These are phyloP conservation scores for Spermophilus dauricus DNA, from an alignment of 2,113 vertebrate genomes.

Conservation along the genomic window DNA sequence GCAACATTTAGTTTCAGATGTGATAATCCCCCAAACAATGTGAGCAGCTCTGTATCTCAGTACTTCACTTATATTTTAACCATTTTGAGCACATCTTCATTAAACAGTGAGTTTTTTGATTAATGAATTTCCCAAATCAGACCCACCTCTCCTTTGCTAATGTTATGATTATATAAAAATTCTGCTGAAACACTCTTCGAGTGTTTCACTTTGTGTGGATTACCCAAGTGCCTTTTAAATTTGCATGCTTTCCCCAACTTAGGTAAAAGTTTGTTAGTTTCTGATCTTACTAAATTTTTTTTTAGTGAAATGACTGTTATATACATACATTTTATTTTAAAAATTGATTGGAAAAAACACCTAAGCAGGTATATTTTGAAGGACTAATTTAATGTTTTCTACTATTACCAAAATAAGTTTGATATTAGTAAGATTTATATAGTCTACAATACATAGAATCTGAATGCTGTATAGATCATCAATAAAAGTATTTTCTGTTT, in stretches of 20 bases:
- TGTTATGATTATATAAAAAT: neutral
- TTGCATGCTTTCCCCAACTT: neutral
- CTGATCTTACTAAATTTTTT: neutral
- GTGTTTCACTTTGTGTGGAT: constrained; percentile 19
- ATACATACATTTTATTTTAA: neutral
- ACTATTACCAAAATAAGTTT: constrained; percentile 42
- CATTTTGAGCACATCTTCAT: neutral
- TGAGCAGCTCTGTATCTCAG: neutral
- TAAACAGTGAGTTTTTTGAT: constrained; percentile 36
- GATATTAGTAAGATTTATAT: neutral
- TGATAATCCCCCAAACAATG: neutral
- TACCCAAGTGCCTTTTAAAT: constrained; percentile 29
- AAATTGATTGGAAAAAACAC: neutral
- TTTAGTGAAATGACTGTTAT: neutral
- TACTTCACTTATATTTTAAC: constrained; percentile 20
- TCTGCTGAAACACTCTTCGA: neutral
- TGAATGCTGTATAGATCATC: constrained; percentile 12
- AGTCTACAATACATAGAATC: neutral
- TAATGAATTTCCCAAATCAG: neutral
- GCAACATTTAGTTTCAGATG: neutral
- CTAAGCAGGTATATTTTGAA: constrained; percentile 39
- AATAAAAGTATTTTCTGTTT: constrained; percentile 67
- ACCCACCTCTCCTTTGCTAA: neutral
- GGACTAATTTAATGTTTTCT: constrained; percentile 15
- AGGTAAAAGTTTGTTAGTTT: constrained; percentile 20